A percentile compares a stretch with the other conserved stretches of the same genome.
Evolutionary conservation across 2,113 vertebrate species (phyloP).

Genomic region (Lepus americanus): DNA sequence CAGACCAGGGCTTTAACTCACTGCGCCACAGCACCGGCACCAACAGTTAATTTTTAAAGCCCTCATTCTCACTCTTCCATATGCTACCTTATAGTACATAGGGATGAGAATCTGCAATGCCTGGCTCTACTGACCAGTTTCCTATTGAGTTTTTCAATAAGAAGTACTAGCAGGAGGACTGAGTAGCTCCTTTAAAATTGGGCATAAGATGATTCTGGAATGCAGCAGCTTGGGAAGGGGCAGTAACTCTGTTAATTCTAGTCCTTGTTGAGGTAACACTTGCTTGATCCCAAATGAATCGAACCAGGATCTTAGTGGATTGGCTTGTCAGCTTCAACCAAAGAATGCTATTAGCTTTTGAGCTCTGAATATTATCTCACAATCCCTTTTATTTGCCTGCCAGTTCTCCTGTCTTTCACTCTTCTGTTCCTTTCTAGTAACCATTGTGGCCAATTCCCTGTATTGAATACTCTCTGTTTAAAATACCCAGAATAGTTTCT

Average conservation of each 20-base stretch:
- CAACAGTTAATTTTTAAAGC: neutral
- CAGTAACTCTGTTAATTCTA: neutral
- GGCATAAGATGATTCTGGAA: neutral
- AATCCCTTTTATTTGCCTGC: neutral
- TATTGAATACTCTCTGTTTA: neutral
- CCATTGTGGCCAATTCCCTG: neutral
- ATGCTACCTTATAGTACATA: neutral
- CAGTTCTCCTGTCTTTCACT: neutral
- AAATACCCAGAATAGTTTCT: constrained; percentile 19
- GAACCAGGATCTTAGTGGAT: neutral
- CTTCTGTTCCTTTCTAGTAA: neutral
- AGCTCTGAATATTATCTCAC: neutral
- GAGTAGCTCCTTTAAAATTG: neutral
- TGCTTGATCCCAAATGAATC: neutral
- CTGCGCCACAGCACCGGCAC: too few relatives aligned
- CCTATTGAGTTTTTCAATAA: neutral
- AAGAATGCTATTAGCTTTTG: neutral
- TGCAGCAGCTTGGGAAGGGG: neutral
- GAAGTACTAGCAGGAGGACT: neutral
- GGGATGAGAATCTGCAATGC: neutral
- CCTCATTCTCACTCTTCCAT: neutral
- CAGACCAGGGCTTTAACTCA: too few relatives aligned
- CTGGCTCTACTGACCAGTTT: neutral
- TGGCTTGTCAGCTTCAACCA: neutral
- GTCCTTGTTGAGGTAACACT: neutral